Conservation (phyloP, 1,140 invertebrate species). For the Mercenaria mercenaria region DNA sequence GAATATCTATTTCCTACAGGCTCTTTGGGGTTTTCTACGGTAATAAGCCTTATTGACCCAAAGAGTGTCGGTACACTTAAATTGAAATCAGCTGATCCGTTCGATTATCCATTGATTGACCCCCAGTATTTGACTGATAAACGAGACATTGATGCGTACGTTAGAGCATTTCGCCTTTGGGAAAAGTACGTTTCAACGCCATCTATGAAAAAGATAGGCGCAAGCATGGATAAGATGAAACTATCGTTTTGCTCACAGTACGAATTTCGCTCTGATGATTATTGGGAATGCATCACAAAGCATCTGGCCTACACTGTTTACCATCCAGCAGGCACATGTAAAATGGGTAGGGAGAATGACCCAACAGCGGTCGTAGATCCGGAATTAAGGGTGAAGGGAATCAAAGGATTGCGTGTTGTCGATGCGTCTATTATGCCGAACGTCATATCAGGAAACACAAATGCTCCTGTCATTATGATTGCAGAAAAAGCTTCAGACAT, state of each 20-base stretch:
- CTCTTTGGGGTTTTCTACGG: background rate
- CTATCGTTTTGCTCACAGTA: constrained; percentile 30
- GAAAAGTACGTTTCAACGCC: constrained; percentile 42
- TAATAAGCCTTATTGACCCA: constrained; percentile 65
- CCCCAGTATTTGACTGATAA: constrained; percentile 87
- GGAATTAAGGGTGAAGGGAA: constrained; percentile 54
- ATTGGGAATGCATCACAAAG: constrained; percentile 34
- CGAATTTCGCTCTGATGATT: constrained; percentile 38
- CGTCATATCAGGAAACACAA: constrained; percentile 90
- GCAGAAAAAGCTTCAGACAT: constrained; percentile 94
- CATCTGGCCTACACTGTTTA: constrained; percentile 49
- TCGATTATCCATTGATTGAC: constrained; percentile 93
- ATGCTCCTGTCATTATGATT: constrained; percentile 94
- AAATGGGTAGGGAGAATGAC: constrained; percentile 87
- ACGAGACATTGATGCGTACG: constrained; percentile 60
- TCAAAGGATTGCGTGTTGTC: constrained; percentile 70
- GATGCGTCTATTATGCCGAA: constrained; percentile 79
- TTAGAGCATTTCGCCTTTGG: constrained; percentile 34
- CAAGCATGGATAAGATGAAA: constrained; percentile 32
- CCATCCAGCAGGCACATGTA: constrained; percentile 94
- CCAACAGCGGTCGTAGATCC: constrained; percentile 39
- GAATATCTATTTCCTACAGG: background rate
- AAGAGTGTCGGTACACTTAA: constrained; percentile 80
- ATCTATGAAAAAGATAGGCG: constrained; percentile 51
- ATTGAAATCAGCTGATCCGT: constrained; percentile 89